Evolutionary conservation across 1,140 invertebrate genomes (phyloP), one percentile per base, ranked within the genome.

Genomic region (Cyphomyrmex costatus): DNA sequence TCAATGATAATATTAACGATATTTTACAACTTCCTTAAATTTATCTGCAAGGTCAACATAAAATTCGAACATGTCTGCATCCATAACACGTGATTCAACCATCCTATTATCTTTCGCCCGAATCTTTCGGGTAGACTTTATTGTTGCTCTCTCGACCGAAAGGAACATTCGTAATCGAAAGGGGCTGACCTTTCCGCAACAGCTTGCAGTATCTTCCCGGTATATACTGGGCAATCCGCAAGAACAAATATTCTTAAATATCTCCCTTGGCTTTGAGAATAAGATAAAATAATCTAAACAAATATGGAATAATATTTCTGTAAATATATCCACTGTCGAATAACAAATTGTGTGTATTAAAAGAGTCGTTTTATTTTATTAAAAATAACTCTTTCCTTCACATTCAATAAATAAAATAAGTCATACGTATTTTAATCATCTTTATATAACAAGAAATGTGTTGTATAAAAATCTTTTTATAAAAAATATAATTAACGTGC

Each of bases 1-100:
- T 82, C 77, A 63, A 86, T 63, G 56, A 56, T 68, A 33, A 60
- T 65, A 56, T 63, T 56, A 53, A 24, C 19, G 63, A 61, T 49
- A 36, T 82, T 88, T 65, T 49, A 33, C 46, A 16, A 21, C 27
- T 66, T 73, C 27, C 30, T 53, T 58, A 73, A 86, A 86, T 88
- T 86, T 86, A 88, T 86, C 70, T 73, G 16, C 53, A 56, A 10
- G 30, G 27, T 86, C 27, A 27, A 4, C 77, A 53, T 53, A 80
- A 76, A 88, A 82, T 74, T 88, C 70, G 85, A 63, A 83, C 71
- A 76, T 56, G 85, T 82, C n/a, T n/a, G n/a, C n/a, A n/a, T n/a
- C 53, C 24, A 12, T 86, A 58, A 53, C 61, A 86, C 70, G 84
- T 63, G 46, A 70, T 56, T 36, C 46, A 5, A 27, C 14, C 77